Evolutionary conservation across 1,140 invertebrate genomes (phyloP), one percentile per base, ranked within the genome.

Genomic region (Diploscapter pachys): DNA sequence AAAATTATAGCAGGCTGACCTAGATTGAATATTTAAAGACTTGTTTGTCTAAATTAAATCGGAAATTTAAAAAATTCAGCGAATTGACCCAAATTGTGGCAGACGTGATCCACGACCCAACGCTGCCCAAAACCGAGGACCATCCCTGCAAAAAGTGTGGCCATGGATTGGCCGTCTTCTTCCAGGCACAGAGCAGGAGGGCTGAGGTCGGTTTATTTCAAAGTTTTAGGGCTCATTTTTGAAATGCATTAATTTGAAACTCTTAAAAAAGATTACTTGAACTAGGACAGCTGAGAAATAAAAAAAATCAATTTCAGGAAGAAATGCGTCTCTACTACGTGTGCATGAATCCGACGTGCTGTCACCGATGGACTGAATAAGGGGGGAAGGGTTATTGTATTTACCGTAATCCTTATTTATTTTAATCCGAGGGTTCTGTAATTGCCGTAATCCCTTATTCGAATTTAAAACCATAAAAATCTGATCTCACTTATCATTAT

Each of bases 261-360:
- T 31, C 31, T 31, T 31, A 31, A 31, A 31, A 31, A 31, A 31
- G 31, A 31, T 31, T 31, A 31, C 1, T 31, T 31, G 31, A 0
- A 31, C 1, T 31, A 31, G 31, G 31, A 31, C 1, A 31, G 0
- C 31, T 31, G 31, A 31, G 31, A 31, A 31, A 31, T 53, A 13
- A 31, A 80, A 75, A 52, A 52, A 13, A 50, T 66, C 11, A 50
- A 6, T 68, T 80, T 71, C 5, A 90, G 89, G 96, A 99, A 85
- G 95, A 98, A 87, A 99, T 99, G 96, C 91, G 94, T 88, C 89
- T 99, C 48, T 99, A 99, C 87, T 99, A 99, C 87, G 96, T 99
- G 0, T 99, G 96, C 86, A 96, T 94, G 2, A 93, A 93, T 86
- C 89, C 90, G 53, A 92, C 93, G 84, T 99, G 96, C 87, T 91